Evolutionary conservation across 1,140 invertebrate species (phyloP).

Genomic region (Probaryconus sp.): DNA sequence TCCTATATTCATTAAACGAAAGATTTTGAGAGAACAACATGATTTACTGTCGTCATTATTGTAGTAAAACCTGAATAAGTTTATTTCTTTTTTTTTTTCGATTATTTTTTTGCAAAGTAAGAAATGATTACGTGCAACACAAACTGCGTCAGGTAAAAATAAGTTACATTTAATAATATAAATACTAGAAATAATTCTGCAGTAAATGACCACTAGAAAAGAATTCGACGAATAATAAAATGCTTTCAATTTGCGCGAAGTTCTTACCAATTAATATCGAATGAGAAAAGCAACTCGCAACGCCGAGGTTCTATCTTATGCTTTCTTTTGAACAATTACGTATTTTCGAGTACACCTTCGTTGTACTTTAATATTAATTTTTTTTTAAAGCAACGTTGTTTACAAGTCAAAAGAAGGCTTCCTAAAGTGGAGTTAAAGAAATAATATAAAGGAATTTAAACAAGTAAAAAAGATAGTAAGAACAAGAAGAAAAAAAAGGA

Average conservation of each 20-base stretch:
- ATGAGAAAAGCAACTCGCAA: not conserved
- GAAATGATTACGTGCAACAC: too few relatives aligned
- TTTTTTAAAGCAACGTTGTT: conserved; percentile 19
- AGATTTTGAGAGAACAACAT: too few relatives aligned
- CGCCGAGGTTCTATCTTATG: not conserved
- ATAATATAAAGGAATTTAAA: conserved; percentile 43
- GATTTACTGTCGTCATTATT: too few relatives aligned
- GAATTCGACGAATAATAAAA: not conserved
- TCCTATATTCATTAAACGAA: too few relatives aligned
- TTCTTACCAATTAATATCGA: conserved; percentile 33
- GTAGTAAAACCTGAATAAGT: too few relatives aligned
- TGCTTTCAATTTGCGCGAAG: conserved; percentile 13
- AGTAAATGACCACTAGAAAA: conserved; percentile 19
- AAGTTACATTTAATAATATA: conserved; percentile 5
- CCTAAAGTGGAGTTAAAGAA: conserved; percentile 15
- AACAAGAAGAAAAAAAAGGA: too few relatives aligned
- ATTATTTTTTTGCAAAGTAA: too few relatives aligned
- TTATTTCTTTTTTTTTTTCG: too few relatives aligned
- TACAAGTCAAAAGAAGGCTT: conserved; percentile 19
- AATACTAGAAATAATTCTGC: conserved; percentile 3
- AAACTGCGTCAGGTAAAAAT: too few relatives aligned
- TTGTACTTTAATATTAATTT: conserved; percentile 21
- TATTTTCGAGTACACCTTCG: conserved; percentile 26
- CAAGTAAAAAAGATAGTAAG: not conserved
- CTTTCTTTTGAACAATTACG: conserved; percentile 2